Percentiles rank a stretch among this genome's conserved stretches.
phyloP scores from a whole-genome alignment of 2,888 invertebrate species.

The Hedychridium roseum region DNA sequence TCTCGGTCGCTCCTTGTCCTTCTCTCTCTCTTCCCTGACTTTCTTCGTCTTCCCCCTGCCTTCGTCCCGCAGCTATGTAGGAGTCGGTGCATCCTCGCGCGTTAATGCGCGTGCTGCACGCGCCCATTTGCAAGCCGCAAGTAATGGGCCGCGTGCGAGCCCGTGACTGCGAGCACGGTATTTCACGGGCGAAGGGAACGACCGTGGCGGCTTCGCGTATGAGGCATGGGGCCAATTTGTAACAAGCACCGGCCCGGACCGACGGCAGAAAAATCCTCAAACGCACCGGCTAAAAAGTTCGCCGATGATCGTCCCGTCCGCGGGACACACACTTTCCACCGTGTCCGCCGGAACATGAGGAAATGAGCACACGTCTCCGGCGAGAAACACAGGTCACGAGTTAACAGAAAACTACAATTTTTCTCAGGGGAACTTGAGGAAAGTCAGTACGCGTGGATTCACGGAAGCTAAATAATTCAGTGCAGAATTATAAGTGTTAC shows the following conservation, averaged over 20 bases:
- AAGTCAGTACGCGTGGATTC: too few species aligned
- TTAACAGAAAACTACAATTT: too few species aligned
- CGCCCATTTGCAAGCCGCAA: conserved; percentile 48
- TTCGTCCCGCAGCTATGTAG: background rate
- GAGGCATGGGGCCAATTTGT: conserved; percentile 18
- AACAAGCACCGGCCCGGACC: background rate
- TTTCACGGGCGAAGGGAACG: conserved; percentile 34
- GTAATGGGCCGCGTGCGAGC: conserved; percentile 46
- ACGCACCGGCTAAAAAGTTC: too few species aligned
- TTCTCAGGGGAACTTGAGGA: too few species aligned
- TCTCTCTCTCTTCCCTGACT: background rate
- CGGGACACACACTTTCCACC: too few species aligned
- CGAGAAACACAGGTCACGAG: too few species aligned
- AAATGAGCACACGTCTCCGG: too few species aligned
- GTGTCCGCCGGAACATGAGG: too few species aligned
- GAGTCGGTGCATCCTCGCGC: conserved; percentile 25
- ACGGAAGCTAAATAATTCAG: too few species aligned
- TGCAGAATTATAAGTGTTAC: too few species aligned
- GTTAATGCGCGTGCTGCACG: conserved; percentile 50
- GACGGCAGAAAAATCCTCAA: too few species aligned
- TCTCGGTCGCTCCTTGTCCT: background rate
- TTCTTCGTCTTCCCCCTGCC: conserved; percentile 13
- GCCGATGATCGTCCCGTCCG: too few species aligned
- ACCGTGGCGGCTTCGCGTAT: conserved; percentile 6
- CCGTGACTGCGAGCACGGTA: conserved; percentile 35